Evolutionary conservation across 1,140 invertebrate genomes (phyloP).

Genomic region (Cryptotermes secundus): DNA sequence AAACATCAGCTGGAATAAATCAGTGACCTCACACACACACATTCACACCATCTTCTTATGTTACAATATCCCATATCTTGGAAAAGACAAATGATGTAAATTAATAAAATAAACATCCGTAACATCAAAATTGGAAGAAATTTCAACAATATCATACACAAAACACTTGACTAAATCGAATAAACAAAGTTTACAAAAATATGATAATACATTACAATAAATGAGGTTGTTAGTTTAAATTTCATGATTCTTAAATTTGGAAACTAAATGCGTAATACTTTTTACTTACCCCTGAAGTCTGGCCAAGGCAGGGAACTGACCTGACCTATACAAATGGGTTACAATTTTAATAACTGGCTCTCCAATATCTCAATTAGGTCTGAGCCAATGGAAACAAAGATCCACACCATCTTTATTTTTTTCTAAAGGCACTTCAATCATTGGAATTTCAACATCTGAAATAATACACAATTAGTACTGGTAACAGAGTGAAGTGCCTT

Average conservation of each 20-base stretch:
- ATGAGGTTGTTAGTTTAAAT: neutral
- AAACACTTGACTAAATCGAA: neutral
- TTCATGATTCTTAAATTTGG: neutral
- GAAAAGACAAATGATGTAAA: conserved; percentile 1
- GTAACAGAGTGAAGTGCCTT: conserved; percentile 37
- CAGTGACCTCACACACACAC: neutral
- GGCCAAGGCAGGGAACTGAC: conserved; percentile 32
- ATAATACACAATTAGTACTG: conserved; percentile 33
- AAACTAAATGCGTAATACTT: neutral
- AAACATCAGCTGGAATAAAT: neutral
- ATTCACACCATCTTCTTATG: conserved; percentile 19
- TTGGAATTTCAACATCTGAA: conserved; percentile 35
- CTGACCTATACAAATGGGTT: conserved; percentile 31
- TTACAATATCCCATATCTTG: neutral
- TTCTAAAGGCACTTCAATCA: conserved; percentile 37
- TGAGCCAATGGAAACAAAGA: conserved; percentile 29
- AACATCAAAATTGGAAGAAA: conserved; percentile 7
- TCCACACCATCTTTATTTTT: conserved; percentile 24
- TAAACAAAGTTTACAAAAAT: conserved; percentile 18
- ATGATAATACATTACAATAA: neutral
- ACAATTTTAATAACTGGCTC: conserved; percentile 21
- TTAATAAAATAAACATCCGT: neutral
- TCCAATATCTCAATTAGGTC: conserved; percentile 19
- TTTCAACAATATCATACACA: conserved; percentile 1
- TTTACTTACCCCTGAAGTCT: conserved; percentile 20